Conservation (phyloP, 1,140 invertebrate species). For the Sitobion miscanthi region DNA sequence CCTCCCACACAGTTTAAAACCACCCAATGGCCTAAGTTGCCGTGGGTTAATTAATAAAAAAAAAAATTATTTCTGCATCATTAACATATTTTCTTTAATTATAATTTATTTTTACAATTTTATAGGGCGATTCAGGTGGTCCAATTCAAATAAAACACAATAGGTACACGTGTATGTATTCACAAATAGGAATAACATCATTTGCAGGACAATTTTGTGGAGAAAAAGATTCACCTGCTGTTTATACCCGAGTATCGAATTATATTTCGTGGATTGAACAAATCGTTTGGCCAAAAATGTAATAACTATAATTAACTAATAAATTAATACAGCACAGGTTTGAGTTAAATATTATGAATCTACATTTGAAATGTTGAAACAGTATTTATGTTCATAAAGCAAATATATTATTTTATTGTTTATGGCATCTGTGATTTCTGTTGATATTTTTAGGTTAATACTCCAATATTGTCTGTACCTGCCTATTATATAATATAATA, state of each 20-base stretch:
- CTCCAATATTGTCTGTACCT: not conserved
- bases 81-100: not conserved
- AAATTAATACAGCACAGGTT: not conserved
- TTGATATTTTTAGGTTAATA: not conserved
- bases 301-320: not conserved
- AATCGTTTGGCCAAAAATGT: not conserved
- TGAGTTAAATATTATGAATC: not conserved
- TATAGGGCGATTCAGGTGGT: constrained; percentile 25
- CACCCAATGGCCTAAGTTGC: too few relatives aligned
- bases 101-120: not conserved
- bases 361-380: not conserved
- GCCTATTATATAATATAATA: not conserved
- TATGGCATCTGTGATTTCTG: not conserved
- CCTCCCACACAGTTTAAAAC: too few relatives aligned
- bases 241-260: constrained; percentile 17
- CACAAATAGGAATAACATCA: constrained; percentile 27
- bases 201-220: not conserved
- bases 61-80: not conserved
- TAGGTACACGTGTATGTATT: not conserved
- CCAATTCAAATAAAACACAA: constrained; percentile 5
- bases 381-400: not conserved
- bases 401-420: not conserved
- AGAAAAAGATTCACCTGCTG: not conserved
- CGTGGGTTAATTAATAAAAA: too few relatives aligned
- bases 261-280: constrained; percentile 25